Evolutionary conservation across 2,113 vertebrate species (phyloP).

Genomic region (Platysternon megacephalum): DNA sequence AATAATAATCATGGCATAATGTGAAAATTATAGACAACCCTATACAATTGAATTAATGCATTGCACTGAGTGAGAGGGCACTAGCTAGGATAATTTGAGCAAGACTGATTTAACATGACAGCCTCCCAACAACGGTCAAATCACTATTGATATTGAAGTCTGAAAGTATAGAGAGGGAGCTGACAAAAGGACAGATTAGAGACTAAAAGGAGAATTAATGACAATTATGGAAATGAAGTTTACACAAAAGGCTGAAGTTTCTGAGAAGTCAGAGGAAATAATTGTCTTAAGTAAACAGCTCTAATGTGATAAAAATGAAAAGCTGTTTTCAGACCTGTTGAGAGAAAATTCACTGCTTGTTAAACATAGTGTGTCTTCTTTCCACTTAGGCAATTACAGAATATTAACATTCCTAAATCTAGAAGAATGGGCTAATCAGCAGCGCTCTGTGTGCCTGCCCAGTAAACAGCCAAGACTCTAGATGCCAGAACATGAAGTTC

Average conservation of each 20-base stretch:
- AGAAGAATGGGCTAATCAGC: constrained; percentile 28
- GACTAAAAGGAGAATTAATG: constrained; percentile 43
- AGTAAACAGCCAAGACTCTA: background rate
- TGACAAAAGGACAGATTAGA: constrained; percentile 17
- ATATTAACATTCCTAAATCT: constrained; percentile 27
- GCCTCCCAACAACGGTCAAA: background rate
- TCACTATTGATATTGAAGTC: background rate
- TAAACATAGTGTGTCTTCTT: constrained; percentile 31
- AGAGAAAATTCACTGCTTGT: constrained; percentile 35
- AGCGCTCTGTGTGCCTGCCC: background rate
- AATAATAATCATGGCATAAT: rapidly evolving
- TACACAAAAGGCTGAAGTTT: constrained; percentile 41
- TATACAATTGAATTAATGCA: background rate
- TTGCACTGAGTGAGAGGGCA: background rate
- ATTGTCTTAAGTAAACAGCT: constrained; percentile 20
- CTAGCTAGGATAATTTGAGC: background rate
- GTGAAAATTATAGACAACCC: background rate
- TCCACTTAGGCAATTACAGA: constrained; percentile 41
- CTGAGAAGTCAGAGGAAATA: constrained; percentile 23
- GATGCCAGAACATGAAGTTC: background rate
- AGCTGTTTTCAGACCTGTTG: background rate
- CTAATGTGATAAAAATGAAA: background rate
- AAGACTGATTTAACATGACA: background rate
- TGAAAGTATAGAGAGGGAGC: background rate
- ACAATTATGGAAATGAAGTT: constrained; percentile 47